Evolutionary conservation across 1,140 invertebrate species (phyloP).

Genomic region (Tachypleus tridentatus): DNA sequence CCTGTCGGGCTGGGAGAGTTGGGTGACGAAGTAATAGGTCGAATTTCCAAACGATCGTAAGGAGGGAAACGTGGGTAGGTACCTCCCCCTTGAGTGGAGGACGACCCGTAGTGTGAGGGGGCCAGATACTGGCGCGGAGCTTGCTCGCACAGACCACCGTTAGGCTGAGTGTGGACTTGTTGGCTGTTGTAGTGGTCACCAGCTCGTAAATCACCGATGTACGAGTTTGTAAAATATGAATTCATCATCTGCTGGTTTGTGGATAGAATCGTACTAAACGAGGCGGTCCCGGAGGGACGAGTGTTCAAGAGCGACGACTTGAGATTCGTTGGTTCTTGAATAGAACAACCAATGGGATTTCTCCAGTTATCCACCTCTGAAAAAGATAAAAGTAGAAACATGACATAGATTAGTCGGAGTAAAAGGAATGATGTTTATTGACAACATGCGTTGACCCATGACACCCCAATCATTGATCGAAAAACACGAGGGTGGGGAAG

Average conservation of each 20-base stretch:
- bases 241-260: slow-evolving; percentile 49
- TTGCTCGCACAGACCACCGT: slow-evolving; percentile 40
- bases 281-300: too few species aligned
- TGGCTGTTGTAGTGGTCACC: slow-evolving; percentile 53
- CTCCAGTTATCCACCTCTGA: too few species aligned
- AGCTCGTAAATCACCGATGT: slow-evolving; percentile 76
- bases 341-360: too few species aligned
- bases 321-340: too few species aligned
- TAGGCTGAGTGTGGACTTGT: slow-evolving; percentile 53
- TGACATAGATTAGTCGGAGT: too few species aligned
- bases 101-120: slow-evolving; percentile 26
- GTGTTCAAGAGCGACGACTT: too few species aligned
- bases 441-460: too few species aligned
- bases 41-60: slow-evolving; percentile 74
- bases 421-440: too few species aligned
- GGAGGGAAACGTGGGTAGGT: slow-evolving; percentile 78
- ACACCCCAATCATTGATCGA: too few species aligned
- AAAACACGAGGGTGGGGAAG: too few species aligned
- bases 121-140: slow-evolving; percentile 45
- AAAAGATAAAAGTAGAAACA: too few species aligned
- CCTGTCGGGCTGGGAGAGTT: slow-evolving; percentile 22
- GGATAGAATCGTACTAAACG: too few species aligned
- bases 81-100: slow-evolving; percentile 15
- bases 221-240: slow-evolving; percentile 84
- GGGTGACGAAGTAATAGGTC: slow-evolving; percentile 50